Evolutionary conservation across 2,888 invertebrate genomes (phyloP), one percentile per base, ranked within the genome.

Genomic region (Dryomyza anilis): DNA sequence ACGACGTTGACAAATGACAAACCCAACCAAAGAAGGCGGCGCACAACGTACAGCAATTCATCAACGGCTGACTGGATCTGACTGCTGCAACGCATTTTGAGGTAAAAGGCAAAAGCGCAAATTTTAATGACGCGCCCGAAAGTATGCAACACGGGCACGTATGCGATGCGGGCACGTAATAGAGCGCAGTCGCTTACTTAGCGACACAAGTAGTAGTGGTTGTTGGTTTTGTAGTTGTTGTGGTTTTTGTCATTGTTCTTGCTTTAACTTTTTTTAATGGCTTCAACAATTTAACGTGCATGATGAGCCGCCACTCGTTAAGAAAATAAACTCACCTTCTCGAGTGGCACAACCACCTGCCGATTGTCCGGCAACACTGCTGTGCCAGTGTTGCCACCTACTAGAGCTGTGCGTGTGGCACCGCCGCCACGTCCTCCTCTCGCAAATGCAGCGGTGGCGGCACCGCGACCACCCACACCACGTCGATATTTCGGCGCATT

Each of bases 321-420:
- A 46, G 23, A 21, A 50, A 21, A 10, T 46, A 19, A 7, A 70
- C 77, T 73, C 76, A 83, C 83, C 83, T 86, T 89, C 83, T 90
- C 90, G 86, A 90, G 88, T 23, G 90, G 88, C 67, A 90, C 86
- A 70, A 87, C 85, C 64, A 87, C 85, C 69, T 85, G 84, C 70
- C 81, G 79, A 72, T 85, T 85, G 70, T 70, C 79, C 78, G 60
- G 56, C 5, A 67, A 63, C 45, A 67, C 68, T 57, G 46, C 61
- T 36, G 43, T 33, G 8, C 23, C 48, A 36, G 25, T 14, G 21
- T 50, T 43, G 8, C 36, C 33, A 52, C 58, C 57, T 10, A 19
- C 27, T 29, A 30, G 55, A 19, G 58, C 45, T 25, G 84, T 85
- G 85, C 85, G 86, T 29, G 39, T 76, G 71, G 36, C 21, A 30